Evolutionary conservation across 2,797 vertebrate species (phyloP).

Genomic region (Helostoma temminkii): DNA sequence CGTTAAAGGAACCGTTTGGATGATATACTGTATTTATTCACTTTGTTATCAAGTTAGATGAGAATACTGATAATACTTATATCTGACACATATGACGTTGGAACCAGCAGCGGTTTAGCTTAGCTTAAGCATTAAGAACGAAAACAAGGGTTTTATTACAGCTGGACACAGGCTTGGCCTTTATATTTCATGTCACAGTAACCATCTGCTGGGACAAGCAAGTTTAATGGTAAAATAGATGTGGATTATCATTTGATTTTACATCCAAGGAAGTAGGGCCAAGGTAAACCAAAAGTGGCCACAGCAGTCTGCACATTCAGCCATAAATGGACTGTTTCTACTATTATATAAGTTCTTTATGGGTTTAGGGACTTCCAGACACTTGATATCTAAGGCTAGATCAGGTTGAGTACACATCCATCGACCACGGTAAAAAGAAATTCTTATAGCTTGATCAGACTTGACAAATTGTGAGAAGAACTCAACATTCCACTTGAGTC

Average conservation of each 20-base stretch:
- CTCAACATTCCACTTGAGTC: conserved; percentile 63
- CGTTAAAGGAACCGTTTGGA: not conserved
- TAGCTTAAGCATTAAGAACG: not conserved
- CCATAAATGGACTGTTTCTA: not conserved
- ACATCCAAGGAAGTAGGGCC: not conserved
- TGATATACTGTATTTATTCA: not conserved
- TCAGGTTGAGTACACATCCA: not conserved
- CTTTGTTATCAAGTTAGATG: not conserved
- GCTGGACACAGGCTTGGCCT: not conserved
- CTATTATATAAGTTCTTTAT: not conserved
- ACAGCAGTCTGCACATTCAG: not conserved
- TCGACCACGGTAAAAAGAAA: conserved; percentile 12
- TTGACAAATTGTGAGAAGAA: conserved; percentile 49
- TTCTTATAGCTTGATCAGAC: conserved; percentile 15
- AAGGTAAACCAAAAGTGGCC: not conserved
- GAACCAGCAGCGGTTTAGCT: not conserved
- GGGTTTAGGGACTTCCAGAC: not conserved
- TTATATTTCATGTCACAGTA: not conserved
- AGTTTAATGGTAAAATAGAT: not conserved
- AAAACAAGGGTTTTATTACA: not conserved
- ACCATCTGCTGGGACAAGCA: not conserved
- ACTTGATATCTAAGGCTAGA: not conserved
- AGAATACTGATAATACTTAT: not conserved
- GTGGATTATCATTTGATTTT: not conserved
- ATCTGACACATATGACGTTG: not conserved